Evolutionary conservation across 2,113 vertebrate species (phyloP).

Genomic region (Manacus vitellinus): DNA sequence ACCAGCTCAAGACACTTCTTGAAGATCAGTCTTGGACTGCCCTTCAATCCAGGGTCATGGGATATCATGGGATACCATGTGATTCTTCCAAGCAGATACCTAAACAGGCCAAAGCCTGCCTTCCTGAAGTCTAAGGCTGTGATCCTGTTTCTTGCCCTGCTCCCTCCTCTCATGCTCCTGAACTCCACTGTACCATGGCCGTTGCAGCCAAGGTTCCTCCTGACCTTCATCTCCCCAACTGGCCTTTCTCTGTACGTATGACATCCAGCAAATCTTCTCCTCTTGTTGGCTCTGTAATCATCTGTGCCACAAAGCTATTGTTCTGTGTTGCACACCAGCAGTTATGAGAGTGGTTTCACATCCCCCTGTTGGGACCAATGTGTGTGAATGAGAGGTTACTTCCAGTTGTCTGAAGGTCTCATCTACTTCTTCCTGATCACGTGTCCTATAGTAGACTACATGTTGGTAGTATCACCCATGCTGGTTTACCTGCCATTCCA

Average conservation of each 20-base stretch:
- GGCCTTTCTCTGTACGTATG: background rate
- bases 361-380: background rate
- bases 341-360: background rate
- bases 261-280: background rate
- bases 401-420: background rate
- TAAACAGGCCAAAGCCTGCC: background rate
- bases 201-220: background rate
- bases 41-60: background rate
- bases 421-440: background rate
- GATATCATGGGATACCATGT: background rate
- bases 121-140: background rate
- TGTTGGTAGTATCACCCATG: background rate
- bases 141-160: background rate
- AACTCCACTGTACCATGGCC: background rate
- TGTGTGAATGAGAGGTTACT: background rate
- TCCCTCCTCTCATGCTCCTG: background rate
- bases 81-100: background rate
- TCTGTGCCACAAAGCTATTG: background rate
- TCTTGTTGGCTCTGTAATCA: fast-evolving
- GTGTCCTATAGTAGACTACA: background rate
- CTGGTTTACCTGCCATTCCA: background rate
- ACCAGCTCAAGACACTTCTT: background rate
- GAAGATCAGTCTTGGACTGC: background rate
- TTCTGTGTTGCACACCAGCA: background rate
- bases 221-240: background rate